These are phyloP conservation scores for Sinonovacula constricta DNA, from an alignment of 1,140 invertebrate species.

Conservation along the genomic window DNA sequence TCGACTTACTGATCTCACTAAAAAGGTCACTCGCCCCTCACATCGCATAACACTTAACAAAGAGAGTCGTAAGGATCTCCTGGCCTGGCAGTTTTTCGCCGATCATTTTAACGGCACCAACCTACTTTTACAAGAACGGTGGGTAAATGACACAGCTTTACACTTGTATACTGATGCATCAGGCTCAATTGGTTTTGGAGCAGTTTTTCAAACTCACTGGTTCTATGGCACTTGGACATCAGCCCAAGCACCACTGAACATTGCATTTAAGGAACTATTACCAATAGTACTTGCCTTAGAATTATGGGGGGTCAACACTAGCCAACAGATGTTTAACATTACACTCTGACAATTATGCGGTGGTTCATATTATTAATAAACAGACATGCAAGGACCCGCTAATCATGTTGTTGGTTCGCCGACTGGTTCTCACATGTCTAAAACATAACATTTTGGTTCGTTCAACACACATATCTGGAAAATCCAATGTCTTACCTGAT, in stretches of 20 bases:
- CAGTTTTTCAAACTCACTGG: slow-evolving; percentile 33
- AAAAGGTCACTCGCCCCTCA: slow-evolving; percentile 18
- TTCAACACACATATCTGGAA: slow-evolving; percentile 41
- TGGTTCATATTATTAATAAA: slow-evolving; percentile 54
- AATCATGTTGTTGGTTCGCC: slow-evolving; percentile 44
- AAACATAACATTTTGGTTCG: slow-evolving; percentile 36
- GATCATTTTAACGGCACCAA: slow-evolving; percentile 39
- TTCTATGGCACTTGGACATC: slow-evolving; percentile 34
- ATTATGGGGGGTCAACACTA: slow-evolving; percentile 28
- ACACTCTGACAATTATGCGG: slow-evolving; percentile 48
- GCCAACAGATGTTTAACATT: slow-evolving; percentile 32
- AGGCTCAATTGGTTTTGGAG: slow-evolving; percentile 22
- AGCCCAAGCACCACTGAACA: not conserved
- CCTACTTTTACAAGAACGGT: slow-evolving; percentile 16
- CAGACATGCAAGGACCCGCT: slow-evolving; percentile 12
- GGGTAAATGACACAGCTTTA: not conserved
- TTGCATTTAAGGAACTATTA: slow-evolving; percentile 34
- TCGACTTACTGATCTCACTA: slow-evolving; percentile 33
- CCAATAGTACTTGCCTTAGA: slow-evolving; percentile 42
- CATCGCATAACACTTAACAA: slow-evolving; percentile 29
- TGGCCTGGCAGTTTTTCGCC: slow-evolving; percentile 18
- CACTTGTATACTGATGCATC: slow-evolving; percentile 52
- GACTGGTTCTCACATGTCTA: slow-evolving; percentile 35
- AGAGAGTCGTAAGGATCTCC: slow-evolving; percentile 19
- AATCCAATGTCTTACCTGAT: no score